Conservation (phyloP, 2,113 vertebrate genomes). For the Haemorhous mexicanus region DNA sequence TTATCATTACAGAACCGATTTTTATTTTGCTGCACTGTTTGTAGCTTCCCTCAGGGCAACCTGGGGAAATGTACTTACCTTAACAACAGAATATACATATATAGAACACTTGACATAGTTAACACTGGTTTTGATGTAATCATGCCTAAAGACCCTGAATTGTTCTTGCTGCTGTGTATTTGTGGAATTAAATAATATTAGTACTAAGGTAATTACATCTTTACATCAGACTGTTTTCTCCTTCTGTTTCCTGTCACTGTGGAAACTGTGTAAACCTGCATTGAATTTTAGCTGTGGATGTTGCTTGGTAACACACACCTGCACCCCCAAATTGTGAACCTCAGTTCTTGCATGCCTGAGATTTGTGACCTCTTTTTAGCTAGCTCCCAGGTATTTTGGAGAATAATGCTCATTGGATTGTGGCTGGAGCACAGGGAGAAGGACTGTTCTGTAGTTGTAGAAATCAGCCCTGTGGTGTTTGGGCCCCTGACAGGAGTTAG, state of each 20-base stretch:
- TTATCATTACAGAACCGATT: constrained; percentile 70
- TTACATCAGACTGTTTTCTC: not conserved
- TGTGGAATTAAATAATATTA: not conserved
- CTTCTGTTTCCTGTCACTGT: not conserved
- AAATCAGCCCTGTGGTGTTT: not conserved
- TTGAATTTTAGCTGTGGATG: not conserved
- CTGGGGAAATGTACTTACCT: not conserved
- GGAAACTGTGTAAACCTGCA: fast-evolving
- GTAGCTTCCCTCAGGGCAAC: not conserved
- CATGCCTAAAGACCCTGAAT: not conserved
- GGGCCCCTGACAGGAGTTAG: not conserved
- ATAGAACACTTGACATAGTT: not conserved
- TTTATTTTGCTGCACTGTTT: not conserved
- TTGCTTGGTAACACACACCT: not conserved
- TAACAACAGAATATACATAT: not conserved
- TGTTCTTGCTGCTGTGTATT: not conserved
- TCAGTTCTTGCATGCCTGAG: not conserved
- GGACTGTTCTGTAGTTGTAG: not conserved
- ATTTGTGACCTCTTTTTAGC: not conserved
- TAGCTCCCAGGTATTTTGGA: not conserved
- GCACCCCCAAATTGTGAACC: not conserved
- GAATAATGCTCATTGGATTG: not conserved
- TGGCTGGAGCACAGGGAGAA: not conserved
- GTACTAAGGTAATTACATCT: not conserved
- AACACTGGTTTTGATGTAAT: not conserved